These are phyloP conservation scores for Stomatorhinus ivindoensis DNA, from an alignment of 2,113 vertebrate genomes.

Conservation along the genomic window DNA sequence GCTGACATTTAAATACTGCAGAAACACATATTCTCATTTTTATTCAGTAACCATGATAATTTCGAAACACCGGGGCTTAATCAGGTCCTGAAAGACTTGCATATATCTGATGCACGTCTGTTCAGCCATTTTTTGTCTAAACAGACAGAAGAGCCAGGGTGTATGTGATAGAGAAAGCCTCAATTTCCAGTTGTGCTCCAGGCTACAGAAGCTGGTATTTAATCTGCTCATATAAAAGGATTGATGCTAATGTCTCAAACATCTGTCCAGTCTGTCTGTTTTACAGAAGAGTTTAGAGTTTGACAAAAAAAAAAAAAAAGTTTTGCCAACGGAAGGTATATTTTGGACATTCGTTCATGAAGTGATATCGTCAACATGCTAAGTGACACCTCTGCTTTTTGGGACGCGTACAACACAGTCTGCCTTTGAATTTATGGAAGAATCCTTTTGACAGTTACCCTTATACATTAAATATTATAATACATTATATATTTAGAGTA, in stretches of 20 bases:
- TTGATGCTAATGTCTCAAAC: not conserved
- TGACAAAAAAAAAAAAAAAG: not conserved
- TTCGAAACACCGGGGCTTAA: not conserved
- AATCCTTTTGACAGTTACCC: not conserved
- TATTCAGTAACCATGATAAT: not conserved
- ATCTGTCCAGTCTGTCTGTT: not conserved
- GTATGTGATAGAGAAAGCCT: not conserved
- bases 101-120: not conserved
- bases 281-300: not conserved
- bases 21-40: not conserved
- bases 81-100: not conserved
- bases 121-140: not conserved
- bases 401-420: not conserved
- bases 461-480: not conserved
- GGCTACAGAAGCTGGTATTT: not conserved
- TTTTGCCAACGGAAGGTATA: not conserved
- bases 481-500: not conserved
- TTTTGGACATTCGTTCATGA: not conserved
- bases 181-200: not conserved
- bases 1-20: not conserved
- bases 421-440: not conserved
- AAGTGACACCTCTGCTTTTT: not conserved
- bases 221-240: not conserved
- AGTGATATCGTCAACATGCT: not conserved
- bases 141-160: not conserved